phyloP scores from a whole-genome alignment of 2,888 invertebrate genomes.

The Anagyrus pseudococci region DNA sequence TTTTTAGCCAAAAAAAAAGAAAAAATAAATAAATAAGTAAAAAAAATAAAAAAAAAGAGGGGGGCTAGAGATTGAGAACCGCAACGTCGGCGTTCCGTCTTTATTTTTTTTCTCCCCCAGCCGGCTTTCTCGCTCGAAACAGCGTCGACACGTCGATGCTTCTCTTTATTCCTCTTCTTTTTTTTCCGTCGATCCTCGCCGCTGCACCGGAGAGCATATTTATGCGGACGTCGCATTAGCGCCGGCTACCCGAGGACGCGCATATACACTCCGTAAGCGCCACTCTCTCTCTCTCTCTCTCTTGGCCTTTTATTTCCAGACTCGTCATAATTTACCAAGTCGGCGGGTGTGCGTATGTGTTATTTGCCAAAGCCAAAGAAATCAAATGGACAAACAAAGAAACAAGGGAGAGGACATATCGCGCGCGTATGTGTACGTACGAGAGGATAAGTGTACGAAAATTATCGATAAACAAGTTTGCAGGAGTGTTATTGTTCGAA shows the following conservation, averaged over 20 bases:
- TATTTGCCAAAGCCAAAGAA: too few relatives aligned
- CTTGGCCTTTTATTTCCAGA: neutral
- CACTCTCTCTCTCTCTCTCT: conserved; percentile 18
- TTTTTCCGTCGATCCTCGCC: conserved; percentile 16
- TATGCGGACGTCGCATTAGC: conserved; percentile 35
- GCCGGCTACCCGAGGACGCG: conserved; percentile 19
- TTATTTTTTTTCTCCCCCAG: conserved; percentile 44
- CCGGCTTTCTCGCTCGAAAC: conserved; percentile 45
- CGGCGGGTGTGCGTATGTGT: too few relatives aligned
- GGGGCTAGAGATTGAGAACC: conserved; percentile 34
- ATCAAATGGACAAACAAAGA: too few relatives aligned
- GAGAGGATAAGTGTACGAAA: too few relatives aligned
- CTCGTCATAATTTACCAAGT: too few relatives aligned
- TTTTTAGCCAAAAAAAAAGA: too few relatives aligned
- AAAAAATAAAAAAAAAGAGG: neutral
- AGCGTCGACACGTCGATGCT: conserved; percentile 37
- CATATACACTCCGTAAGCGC: conserved; percentile 27
- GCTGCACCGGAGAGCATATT: too few relatives aligned
- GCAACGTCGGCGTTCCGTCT: conserved; percentile 34
- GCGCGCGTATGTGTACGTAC: too few relatives aligned
- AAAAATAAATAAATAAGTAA: neutral
- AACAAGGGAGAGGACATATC: too few relatives aligned
- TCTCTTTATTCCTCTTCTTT: too few relatives aligned
- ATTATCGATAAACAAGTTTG: too few relatives aligned
- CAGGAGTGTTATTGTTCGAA: too few relatives aligned